phyloP scores from a whole-genome alignment of 2,888 invertebrate genomes.

The Melanostoma scalare region DNA sequence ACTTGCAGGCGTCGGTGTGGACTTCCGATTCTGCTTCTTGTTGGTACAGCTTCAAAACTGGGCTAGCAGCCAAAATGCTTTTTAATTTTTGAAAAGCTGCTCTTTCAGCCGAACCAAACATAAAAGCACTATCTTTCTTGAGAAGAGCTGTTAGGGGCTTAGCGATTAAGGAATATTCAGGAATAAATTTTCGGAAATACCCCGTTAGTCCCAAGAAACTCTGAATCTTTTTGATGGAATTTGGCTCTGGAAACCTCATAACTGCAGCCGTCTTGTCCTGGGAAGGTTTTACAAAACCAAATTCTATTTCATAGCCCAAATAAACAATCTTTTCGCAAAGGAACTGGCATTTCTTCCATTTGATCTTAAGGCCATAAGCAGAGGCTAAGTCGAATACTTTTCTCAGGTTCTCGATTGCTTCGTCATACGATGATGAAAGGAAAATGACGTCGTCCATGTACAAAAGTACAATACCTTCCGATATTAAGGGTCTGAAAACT shows the following conservation, averaged over 20 bases:
- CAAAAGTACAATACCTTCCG: constrained; percentile 13
- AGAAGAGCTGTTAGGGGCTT: constrained; percentile 4
- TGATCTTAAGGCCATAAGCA: constrained; percentile 7
- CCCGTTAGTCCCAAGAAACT: constrained; percentile 8
- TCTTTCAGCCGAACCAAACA: neutral
- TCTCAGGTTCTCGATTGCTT: constrained; percentile 9
- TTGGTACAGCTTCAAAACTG: constrained; percentile 1
- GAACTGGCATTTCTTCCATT: constrained; percentile 15
- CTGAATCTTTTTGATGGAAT: neutral
- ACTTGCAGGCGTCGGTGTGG: constrained; percentile 76
- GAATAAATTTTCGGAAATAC: constrained; percentile 11
- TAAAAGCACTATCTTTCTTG: constrained; percentile 8
- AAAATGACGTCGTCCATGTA: constrained; percentile 9
- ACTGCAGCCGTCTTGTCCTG: constrained; percentile 7
- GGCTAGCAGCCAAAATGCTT: neutral
- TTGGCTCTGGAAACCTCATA: constrained; percentile 6
- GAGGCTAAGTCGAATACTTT: constrained; percentile 2
- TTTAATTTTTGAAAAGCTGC: constrained; percentile 1
- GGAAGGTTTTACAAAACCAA: constrained; percentile 7
- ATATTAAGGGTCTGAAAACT: constrained; percentile 16
- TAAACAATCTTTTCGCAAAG: constrained; percentile 8
- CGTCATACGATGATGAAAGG: constrained; percentile 15
- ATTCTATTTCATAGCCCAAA: neutral
- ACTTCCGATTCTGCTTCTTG: constrained; percentile 3
- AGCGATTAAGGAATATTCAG: constrained; percentile 15